Evolutionary conservation across 2,888 invertebrate species (phyloP).

Genomic region (Ametastegia equiseti): DNA sequence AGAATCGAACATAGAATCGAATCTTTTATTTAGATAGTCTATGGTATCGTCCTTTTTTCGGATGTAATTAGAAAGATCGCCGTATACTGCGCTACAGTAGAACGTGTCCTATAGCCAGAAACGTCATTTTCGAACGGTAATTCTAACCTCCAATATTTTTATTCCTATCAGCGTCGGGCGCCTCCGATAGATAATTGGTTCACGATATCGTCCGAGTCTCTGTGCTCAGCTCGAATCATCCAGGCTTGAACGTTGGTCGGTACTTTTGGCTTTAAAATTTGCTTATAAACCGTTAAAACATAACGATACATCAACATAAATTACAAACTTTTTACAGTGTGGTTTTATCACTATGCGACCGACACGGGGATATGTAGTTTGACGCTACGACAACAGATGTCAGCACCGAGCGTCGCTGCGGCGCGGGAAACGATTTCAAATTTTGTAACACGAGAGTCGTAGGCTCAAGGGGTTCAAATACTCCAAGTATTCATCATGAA

Average conservation of each 20-base stretch:
- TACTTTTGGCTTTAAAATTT: not conserved
- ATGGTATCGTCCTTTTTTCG: not conserved
- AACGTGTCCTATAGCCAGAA: not conserved
- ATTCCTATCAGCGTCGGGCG: not conserved
- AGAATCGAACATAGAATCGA: not conserved
- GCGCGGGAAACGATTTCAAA: conserved; percentile 13
- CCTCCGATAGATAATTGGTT: not conserved
- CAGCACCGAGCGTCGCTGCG: not conserved
- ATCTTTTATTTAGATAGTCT: not conserved
- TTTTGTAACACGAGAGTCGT: not conserved
- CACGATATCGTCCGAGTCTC: not conserved
- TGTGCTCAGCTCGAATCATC: not conserved
- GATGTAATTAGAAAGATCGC: not conserved
- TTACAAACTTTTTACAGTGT: conserved; percentile 1
- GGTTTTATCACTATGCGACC: not conserved
- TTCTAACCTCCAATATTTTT: conserved; percentile 37
- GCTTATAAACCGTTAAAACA: not conserved
- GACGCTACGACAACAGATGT: not conserved
- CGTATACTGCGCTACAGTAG: not conserved
- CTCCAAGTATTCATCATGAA: conserved; percentile 63
- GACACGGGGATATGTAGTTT: not conserved
- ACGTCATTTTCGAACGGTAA: conserved; percentile 31
- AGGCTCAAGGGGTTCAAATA: not conserved
- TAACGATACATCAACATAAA: conserved; percentile 12
- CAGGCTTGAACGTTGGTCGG: not conserved